Evolutionary conservation across 2,888 invertebrate genomes (phyloP).

Genomic region (Tetheella fluctuosa): DNA sequence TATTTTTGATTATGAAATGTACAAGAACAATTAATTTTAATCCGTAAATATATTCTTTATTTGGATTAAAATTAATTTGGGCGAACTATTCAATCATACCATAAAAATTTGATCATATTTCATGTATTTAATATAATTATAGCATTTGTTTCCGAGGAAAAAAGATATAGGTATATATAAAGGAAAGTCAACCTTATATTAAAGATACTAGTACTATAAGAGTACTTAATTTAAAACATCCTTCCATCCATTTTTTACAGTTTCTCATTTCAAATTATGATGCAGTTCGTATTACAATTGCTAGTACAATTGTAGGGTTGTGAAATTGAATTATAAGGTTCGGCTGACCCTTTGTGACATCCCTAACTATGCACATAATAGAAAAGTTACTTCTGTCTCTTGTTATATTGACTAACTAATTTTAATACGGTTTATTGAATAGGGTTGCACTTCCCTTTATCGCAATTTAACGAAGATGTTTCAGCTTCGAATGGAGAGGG

Average conservation of each 20-base stretch:
- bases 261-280: background rate
- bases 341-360: conserved; percentile 4
- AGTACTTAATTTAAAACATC: too few relatives aligned
- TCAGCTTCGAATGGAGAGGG: background rate
- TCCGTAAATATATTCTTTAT: too few relatives aligned
- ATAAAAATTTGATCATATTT: too few relatives aligned
- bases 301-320: conserved; percentile 11
- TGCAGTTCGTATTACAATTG: conserved; percentile 11
- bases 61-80: too few relatives aligned
- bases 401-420: conserved; percentile 9
- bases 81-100: too few relatives aligned
- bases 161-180: too few relatives aligned
- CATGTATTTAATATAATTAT: too few relatives aligned
- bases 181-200: too few relatives aligned
- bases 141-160: too few relatives aligned
- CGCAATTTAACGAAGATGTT: background rate
- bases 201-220: too few relatives aligned
- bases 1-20: background rate
- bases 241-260: background rate
- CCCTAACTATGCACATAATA: conserved; percentile 12
- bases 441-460: conserved; percentile 1
- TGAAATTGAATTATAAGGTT: conserved; percentile 9
- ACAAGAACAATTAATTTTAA: too few relatives aligned
- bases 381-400: conserved; percentile 10
- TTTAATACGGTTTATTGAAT: conserved; percentile 5